Conservation (phyloP, 2,888 invertebrate genomes). For the Orchesellides sinensis region DNA sequence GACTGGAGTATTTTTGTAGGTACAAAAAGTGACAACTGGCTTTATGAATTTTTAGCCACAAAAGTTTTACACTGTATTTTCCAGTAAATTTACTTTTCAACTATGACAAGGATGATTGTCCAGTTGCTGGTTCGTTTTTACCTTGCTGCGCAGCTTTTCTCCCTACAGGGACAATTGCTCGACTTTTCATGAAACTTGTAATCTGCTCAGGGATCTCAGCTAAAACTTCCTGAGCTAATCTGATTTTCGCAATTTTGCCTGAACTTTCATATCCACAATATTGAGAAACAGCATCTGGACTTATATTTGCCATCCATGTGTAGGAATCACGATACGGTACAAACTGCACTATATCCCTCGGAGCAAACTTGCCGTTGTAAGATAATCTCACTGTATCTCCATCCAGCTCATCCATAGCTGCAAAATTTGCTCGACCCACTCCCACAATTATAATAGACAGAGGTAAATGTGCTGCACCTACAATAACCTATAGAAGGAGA, state of each 20-base stretch:
- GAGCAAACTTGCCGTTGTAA: constrained; percentile 77
- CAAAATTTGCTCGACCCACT: constrained; percentile 80
- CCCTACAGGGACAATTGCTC: constrained; percentile 76
- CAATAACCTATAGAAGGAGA: constrained; percentile 76
- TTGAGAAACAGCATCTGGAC: constrained; percentile 67
- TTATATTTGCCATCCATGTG: constrained; percentile 67
- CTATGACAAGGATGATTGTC: constrained; percentile 11
- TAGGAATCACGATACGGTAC: constrained; percentile 77
- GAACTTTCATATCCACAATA: constrained; percentile 69
- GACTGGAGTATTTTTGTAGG: too few relatives aligned
- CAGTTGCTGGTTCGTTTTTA: constrained; percentile 21
- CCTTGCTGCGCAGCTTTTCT: constrained; percentile 45
- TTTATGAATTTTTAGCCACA: too few relatives aligned
- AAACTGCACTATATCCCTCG: constrained; percentile 81
- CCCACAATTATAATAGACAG: constrained; percentile 82
- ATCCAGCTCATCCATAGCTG: constrained; percentile 80
- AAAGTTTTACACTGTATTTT: too few relatives aligned
- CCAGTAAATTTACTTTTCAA: too few relatives aligned
- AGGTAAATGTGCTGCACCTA: constrained; percentile 79
- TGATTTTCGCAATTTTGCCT: constrained; percentile 70
- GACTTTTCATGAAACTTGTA: constrained; percentile 77
- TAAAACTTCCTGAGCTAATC: constrained; percentile 79
- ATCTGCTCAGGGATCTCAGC: constrained; percentile 78
- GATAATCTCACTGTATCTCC: constrained; percentile 77
- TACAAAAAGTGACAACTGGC: too few relatives aligned